Conservation (phyloP, 2,113 vertebrate genomes). For the Sebastes schlegelii region DNA sequence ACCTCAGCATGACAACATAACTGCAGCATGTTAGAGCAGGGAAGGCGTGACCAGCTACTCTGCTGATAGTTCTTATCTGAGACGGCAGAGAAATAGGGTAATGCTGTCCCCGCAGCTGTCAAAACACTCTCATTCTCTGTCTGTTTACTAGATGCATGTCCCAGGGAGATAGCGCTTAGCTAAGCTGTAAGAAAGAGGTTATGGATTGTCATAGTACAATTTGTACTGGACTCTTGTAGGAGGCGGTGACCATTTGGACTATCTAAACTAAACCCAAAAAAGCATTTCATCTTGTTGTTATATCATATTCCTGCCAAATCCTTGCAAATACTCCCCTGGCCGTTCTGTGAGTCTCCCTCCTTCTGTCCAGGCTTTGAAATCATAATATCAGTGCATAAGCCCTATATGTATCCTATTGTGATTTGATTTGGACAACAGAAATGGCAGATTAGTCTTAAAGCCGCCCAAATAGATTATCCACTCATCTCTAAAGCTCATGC, state of each 20-base stretch:
- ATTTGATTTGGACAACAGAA: conserved; percentile 80
- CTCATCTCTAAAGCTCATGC: conserved; percentile 84
- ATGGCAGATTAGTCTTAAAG: conserved; percentile 82
- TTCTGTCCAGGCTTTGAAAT: conserved; percentile 56
- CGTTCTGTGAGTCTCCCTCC: conserved; percentile 42
- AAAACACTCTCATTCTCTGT: conserved; percentile 54
- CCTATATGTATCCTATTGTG: conserved; percentile 74
- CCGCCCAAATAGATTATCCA: conserved; percentile 81
- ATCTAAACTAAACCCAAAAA: conserved; percentile 26
- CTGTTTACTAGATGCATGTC: conserved; percentile 49
- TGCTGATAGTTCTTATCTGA: conserved; percentile 77
- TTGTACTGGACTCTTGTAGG: conserved; percentile 22
- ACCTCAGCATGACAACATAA: conserved; percentile 60
- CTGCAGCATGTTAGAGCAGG: conserved; percentile 44
- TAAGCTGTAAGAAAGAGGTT: conserved; percentile 41
- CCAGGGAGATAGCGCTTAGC: conserved; percentile 35
- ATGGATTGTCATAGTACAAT: conserved; percentile 20
- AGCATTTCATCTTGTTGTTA: conserved; percentile 42
- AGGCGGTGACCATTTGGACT: conserved; percentile 7
- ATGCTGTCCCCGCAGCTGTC: conserved; percentile 59
- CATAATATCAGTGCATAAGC: conserved; percentile 66
- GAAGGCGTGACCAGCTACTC: conserved; percentile 63
- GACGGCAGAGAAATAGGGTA: conserved; percentile 51
- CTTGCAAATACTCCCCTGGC: conserved; percentile 33
- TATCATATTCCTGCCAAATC: conserved; percentile 58